These are phyloP conservation scores for Corythornis cristatus DNA, from an alignment of 2,113 vertebrate genomes.

Conservation along the genomic window DNA sequence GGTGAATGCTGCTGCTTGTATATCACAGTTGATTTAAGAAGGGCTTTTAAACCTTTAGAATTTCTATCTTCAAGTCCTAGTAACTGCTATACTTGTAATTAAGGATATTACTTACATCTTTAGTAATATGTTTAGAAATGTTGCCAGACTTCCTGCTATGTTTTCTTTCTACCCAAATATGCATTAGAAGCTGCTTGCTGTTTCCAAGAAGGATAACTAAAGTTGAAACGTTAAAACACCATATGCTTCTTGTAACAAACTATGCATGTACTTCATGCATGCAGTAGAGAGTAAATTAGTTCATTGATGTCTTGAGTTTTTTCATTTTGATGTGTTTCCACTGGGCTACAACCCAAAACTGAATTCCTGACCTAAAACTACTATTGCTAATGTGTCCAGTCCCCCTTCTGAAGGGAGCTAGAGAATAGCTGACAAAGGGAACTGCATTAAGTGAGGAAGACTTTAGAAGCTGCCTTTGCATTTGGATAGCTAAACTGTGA, in stretches of 20 bases:
- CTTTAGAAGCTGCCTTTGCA: conserved; percentile 5
- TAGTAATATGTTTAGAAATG: not conserved
- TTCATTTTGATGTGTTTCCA: not conserved
- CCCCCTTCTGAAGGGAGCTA: not conserved
- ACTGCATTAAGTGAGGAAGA: not conserved
- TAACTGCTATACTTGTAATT: not conserved
- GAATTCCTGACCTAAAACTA: not conserved
- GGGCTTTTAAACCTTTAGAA: not conserved
- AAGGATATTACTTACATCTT: not conserved
- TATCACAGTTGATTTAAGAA: not conserved
- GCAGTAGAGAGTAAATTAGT: not conserved
- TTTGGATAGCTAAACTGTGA: conserved; percentile 30
- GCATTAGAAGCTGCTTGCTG: not conserved
- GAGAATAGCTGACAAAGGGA: conserved; percentile 6
- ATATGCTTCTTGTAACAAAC: not conserved
- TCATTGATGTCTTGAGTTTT: not conserved
- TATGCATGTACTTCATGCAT: not conserved
- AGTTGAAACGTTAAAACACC: not conserved
- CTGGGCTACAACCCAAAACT: not conserved
- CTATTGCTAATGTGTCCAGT: not conserved
- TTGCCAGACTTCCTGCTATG: not conserved
- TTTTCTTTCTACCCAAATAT: not conserved
- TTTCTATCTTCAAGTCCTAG: not conserved
- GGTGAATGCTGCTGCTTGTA: not conserved
- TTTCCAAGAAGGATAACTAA: not conserved